Conservation (phyloP, 2,113 vertebrate species). For the Python bivittatus region DNA sequence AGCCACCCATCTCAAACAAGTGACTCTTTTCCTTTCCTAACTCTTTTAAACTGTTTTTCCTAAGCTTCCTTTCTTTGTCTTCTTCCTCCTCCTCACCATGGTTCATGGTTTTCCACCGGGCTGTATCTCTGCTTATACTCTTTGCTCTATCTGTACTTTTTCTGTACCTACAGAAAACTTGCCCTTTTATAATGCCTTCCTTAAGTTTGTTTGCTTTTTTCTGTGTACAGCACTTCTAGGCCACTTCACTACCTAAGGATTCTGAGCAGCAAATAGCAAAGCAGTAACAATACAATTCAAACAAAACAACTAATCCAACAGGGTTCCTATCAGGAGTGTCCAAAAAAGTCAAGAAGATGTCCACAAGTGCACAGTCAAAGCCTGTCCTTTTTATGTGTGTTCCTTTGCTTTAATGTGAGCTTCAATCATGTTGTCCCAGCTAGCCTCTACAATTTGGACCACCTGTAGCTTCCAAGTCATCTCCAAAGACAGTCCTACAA, state of each 20-base stretch:
- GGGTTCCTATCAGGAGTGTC: neutral
- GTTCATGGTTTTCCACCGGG: neutral
- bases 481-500: neutral
- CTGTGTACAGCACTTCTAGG: neutral
- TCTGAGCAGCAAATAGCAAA: neutral
- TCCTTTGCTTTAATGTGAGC: neutral
- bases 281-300: neutral
- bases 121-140: neutral
- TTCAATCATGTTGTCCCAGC: neutral
- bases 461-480: neutral
- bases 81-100: neutral
- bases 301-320: neutral
- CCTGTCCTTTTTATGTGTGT: neutral
- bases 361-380: neutral
- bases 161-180: neutral
- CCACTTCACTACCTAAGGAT: neutral
- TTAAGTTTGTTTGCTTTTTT: neutral
- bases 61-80: neutral
- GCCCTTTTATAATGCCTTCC: neutral
- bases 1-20: too few species aligned
- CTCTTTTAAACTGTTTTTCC: neutral
- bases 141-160: neutral
- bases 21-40: neutral
- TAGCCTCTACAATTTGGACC: neutral
- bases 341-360: neutral